Evolutionary conservation across 1,140 invertebrate species (phyloP), one percentile per base, ranked within the genome.

Genomic region (Trichonephila clavata): DNA sequence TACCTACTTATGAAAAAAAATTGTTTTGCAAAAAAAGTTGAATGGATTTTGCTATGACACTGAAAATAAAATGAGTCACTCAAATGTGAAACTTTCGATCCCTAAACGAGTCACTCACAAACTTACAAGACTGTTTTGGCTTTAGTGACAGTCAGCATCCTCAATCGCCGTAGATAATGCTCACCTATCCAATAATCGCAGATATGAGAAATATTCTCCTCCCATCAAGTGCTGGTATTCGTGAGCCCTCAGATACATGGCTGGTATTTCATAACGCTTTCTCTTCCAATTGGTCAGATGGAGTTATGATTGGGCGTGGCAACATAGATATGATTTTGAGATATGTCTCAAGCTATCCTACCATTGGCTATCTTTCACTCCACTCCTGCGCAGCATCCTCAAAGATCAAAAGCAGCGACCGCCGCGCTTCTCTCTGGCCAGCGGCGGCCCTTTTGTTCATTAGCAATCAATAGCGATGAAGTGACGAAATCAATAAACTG

Each of bases 381-480:
- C 24, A 10, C 21, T 59, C 43, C 91, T 92, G 91, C 91, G 91
- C 91, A 86, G n/a, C 24, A 68, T 60, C 65, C 43, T 39, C 65
- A 77, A 88, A 90, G 90, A 91, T 91, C 80, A 91, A 92, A 86
- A 60, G 43, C 63, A 63, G 65, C 68, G 86, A 71, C 39, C 63
- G 50, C 61, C 18, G 81, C 91, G 50, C 91, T 92, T n/a, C 43
- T 63, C 27, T 65, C 50, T 27, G 10, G 57, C 21, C 39, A 63
- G 39, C 43, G 80, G 59, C 21, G 39, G 77, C 77, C 71, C 39
- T 21, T 91, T 59, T 63, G 65, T 86, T 92, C 80, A 84, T 86
- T 71, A 86, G 61, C 91, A 92, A 92, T 92, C 91, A 65, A 92
- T 92, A 92, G 71, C 80, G 80, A 86, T 86, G 32, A 92, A 86